Conservation (phyloP, 2,888 invertebrate species). For the Eristalis pertinax region DNA sequence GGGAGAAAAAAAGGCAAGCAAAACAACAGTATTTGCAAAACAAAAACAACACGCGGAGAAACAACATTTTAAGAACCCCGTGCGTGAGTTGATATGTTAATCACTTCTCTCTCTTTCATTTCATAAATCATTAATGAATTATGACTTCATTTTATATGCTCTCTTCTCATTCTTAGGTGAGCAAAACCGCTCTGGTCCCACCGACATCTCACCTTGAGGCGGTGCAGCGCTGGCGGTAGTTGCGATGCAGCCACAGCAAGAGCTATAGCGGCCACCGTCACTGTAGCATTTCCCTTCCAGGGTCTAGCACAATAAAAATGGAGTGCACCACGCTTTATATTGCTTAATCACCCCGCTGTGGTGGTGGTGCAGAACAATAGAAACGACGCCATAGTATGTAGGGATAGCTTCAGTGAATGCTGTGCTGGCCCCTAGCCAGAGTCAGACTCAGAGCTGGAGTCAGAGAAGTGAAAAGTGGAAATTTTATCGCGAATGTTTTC, state of each 20-base stretch:
- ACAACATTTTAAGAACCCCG: constrained; percentile 59
- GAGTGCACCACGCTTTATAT: constrained; percentile 59
- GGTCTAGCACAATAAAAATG: constrained; percentile 47
- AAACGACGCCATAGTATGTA: constrained; percentile 48
- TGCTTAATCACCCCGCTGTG: constrained; percentile 65
- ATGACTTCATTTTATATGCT: constrained; percentile 75
- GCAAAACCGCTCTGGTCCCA: background rate
- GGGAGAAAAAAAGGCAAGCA: constrained; percentile 33
- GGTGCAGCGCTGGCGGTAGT: background rate
- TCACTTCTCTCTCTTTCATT: constrained; percentile 72
- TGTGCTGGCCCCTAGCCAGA: constrained; percentile 11
- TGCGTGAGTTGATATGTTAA: constrained; percentile 72
- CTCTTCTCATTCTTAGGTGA: constrained; percentile 52
- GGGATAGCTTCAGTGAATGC: constrained; percentile 49
- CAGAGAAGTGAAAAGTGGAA: constrained; percentile 66
- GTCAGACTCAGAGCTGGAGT: background rate
- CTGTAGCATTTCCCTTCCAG: constrained; percentile 18
- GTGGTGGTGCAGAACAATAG: constrained; percentile 59
- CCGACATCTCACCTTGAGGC: background rate
- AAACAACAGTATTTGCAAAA: background rate
- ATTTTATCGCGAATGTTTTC: constrained; percentile 63
- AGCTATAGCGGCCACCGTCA: background rate
- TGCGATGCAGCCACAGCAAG: background rate
- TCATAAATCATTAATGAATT: constrained; percentile 78
- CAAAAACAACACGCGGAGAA: constrained; percentile 18